Evolutionary conservation across 1,140 invertebrate genomes (phyloP).

Genomic region (Bombus cullumanus): DNA sequence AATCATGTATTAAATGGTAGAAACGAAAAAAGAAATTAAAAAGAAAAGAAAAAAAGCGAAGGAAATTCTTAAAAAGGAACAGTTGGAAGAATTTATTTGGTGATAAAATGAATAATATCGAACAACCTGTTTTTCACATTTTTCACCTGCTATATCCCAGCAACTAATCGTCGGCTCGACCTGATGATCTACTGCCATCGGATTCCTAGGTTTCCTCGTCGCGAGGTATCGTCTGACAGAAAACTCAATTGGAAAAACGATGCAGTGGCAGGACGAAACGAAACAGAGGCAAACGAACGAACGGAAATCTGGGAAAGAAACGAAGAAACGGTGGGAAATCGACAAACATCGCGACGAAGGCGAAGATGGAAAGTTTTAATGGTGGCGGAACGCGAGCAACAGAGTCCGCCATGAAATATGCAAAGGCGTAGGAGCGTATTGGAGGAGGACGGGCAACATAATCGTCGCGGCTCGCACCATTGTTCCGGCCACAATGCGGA

Average conservation of each 20-base stretch:
- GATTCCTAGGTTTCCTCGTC: too few species aligned
- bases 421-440: constrained; percentile 52
- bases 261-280: too few species aligned
- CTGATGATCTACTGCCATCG: too few species aligned
- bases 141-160: too few species aligned
- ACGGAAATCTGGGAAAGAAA: not conserved
- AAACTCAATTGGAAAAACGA: too few species aligned
- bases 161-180: too few species aligned
- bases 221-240: accelerated
- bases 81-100: too few species aligned
- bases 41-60: too few species aligned
- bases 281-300: not conserved
- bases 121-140: too few species aligned
- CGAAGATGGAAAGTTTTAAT: constrained; percentile 57
- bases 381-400: constrained; percentile 34
- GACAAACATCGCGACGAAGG: not conserved
- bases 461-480: constrained; percentile 50
- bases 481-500: constrained; percentile 59
- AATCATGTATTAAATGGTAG: not conserved
- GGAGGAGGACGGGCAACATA: constrained; percentile 45
- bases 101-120: too few species aligned
- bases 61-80: too few species aligned
- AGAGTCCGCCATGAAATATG: constrained; percentile 61
- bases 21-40: not conserved
- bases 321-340: not conserved